Percentiles rank a stretch among this genome's conserved stretches.
These are phyloP conservation scores for Serripes groenlandicus DNA, from an alignment of 2,888 invertebrate species.

Conservation along the genomic window DNA sequence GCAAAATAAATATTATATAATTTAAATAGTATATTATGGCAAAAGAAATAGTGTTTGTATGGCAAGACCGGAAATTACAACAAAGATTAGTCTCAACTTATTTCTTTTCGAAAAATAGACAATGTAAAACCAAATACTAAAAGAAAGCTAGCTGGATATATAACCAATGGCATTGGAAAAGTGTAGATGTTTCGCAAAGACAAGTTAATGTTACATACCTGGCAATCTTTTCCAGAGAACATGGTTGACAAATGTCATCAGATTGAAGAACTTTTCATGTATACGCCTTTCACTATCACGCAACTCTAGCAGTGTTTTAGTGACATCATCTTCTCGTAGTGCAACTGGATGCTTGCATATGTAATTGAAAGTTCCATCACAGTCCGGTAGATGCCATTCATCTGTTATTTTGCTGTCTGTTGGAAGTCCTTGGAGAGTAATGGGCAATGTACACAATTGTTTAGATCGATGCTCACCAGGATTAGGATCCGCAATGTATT, in stretches of 20 bases:
- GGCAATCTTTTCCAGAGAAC: conserved; percentile 32
- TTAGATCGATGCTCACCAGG: conserved; percentile 38
- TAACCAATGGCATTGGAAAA: too few relatives aligned
- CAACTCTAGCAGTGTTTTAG: conserved; percentile 13
- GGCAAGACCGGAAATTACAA: too few relatives aligned
- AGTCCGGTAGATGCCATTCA: conserved; percentile 45
- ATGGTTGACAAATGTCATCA: conserved; percentile 40
- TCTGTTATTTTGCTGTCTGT: conserved; percentile 43
- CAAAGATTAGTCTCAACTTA: too few relatives aligned
- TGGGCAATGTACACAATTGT: conserved; percentile 60
- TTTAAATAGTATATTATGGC: too few relatives aligned
- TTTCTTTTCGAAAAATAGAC: too few relatives aligned
- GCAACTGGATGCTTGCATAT: conserved; percentile 29
- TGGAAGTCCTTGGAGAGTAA: conserved; percentile 54
- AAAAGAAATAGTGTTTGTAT: too few relatives aligned
- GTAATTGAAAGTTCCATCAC: conserved; percentile 41
- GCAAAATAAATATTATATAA: too few relatives aligned
- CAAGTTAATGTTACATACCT: too few relatives aligned
- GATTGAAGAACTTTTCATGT: conserved; percentile 16
- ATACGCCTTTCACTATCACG: background rate
- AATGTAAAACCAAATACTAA: too few relatives aligned
- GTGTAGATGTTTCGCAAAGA: too few relatives aligned
- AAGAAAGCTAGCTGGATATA: too few relatives aligned
- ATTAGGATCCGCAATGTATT: conserved; percentile 37
- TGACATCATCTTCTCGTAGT: conserved; percentile 9